phyloP scores from a whole-genome alignment of 2,797 vertebrate species.

The Meda fulgida region DNA sequence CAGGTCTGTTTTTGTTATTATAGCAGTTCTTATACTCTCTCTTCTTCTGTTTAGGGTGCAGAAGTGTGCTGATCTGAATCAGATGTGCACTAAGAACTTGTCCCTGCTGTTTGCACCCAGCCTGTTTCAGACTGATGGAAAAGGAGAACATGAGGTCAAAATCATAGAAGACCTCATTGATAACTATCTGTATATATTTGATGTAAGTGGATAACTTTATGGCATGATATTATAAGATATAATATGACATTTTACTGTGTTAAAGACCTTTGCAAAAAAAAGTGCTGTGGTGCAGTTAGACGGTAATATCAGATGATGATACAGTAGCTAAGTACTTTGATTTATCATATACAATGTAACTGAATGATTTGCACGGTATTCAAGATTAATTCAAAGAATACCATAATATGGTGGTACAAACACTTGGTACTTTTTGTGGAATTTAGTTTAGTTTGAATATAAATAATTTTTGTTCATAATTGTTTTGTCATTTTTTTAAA shows the following conservation, averaged over 20 bases:
- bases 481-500: neutral
- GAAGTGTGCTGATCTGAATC: slow-evolving; percentile 93
- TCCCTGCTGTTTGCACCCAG: slow-evolving; percentile 94
- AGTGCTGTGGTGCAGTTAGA: neutral
- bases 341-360: neutral
- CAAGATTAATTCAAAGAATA: neutral
- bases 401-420: neutral
- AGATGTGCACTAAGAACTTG: slow-evolving; percentile 98
- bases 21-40: neutral
- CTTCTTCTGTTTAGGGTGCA: slow-evolving; percentile 68
- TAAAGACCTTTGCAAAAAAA: neutral
- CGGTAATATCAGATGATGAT: neutral
- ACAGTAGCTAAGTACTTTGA: neutral
- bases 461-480: neutral
- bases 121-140: slow-evolving; percentile 95
- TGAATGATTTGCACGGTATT: no score
- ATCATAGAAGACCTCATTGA: slow-evolving; percentile 95
- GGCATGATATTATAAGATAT: neutral
- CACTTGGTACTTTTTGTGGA: no score
- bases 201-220: slow-evolving; percentile 77
- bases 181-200: slow-evolving; percentile 90
- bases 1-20: neutral
- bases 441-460: neutral
- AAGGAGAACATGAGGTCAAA: slow-evolving; percentile 94
- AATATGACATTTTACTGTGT: neutral